Percentiles rank a stretch among this genome's conserved stretches.
phyloP scores from a whole-genome alignment of 2,113 vertebrate genomes.

The Scolopax mira region DNA sequence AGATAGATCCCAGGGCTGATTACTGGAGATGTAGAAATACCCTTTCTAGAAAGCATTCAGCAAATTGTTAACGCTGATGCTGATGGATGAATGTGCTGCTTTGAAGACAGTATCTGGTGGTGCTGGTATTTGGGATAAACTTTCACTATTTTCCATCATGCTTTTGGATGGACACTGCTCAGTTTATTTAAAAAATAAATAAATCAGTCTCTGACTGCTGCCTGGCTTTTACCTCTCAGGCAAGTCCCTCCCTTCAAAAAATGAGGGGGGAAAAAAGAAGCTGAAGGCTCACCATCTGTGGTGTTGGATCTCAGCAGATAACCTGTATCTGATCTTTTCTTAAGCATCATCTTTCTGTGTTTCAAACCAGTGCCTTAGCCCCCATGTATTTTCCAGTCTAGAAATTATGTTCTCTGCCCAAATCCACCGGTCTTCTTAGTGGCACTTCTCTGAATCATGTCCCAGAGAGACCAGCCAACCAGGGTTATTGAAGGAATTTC shows the following conservation, averaged over 20 bases:
- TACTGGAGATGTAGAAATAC: background rate
- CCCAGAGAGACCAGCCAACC: background rate
- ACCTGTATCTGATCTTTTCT: background rate
- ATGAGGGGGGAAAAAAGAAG: too few species aligned
- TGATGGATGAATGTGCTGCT: background rate
- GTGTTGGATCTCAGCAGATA: background rate
- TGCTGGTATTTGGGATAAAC: background rate
- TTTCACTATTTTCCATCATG: background rate
- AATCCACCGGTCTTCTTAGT: background rate
- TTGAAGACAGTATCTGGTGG: background rate
- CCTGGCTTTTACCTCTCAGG: background rate
- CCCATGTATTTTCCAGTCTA: background rate
- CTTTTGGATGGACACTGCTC: background rate
- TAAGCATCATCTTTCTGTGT: background rate
- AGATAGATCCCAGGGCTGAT: background rate
- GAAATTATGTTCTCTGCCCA: background rate
- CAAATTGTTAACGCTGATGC: background rate
- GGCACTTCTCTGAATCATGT: accelerated
- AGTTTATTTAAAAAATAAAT: background rate
- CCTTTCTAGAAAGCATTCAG: background rate
- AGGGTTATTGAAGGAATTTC: background rate
- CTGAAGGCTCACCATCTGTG: accelerated
- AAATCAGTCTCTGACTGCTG: background rate
- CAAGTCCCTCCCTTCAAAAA: background rate
- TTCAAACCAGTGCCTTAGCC: background rate